phyloP scores from a whole-genome alignment of 2,888 invertebrate species.

The Chalcosyrphus nemorum region DNA sequence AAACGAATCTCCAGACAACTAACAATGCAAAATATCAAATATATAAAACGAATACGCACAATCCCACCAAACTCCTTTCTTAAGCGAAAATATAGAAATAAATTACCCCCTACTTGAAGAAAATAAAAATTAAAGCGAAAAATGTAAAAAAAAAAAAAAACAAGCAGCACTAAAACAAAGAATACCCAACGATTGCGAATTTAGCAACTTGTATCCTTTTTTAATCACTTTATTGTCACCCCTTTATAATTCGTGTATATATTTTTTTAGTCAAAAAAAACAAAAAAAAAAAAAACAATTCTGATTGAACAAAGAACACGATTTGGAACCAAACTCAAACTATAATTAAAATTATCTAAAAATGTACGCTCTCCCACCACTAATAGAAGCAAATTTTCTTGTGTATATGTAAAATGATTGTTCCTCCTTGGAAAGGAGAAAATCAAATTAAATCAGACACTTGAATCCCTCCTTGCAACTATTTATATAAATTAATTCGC shows the following conservation, averaged over 20 bases:
- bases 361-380: slow-evolving; percentile 54
- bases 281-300: neutral
- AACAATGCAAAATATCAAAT: neutral
- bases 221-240: neutral
- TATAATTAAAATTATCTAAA: slow-evolving; percentile 63
- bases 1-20: neutral
- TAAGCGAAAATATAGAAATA: neutral
- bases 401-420: slow-evolving; percentile 29
- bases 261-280: neutral
- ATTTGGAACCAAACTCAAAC: slow-evolving; percentile 30
- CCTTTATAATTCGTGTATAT: neutral
- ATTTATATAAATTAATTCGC: slow-evolving; percentile 31
- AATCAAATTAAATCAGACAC: slow-evolving; percentile 41
- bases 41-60: neutral
- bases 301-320: slow-evolving; percentile 36
- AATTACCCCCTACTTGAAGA: neutral
- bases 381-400: slow-evolving; percentile 17
- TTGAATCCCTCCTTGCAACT: neutral
- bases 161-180: neutral
- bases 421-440: slow-evolving; percentile 37
- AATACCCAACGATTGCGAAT: neutral
- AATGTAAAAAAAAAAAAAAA: neutral
- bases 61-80: neutral
- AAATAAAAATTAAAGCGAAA: neutral
- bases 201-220: neutral